Conservation (phyloP, 2,113 vertebrate genomes). For the Oncorhynchus tshawytscha region DNA sequence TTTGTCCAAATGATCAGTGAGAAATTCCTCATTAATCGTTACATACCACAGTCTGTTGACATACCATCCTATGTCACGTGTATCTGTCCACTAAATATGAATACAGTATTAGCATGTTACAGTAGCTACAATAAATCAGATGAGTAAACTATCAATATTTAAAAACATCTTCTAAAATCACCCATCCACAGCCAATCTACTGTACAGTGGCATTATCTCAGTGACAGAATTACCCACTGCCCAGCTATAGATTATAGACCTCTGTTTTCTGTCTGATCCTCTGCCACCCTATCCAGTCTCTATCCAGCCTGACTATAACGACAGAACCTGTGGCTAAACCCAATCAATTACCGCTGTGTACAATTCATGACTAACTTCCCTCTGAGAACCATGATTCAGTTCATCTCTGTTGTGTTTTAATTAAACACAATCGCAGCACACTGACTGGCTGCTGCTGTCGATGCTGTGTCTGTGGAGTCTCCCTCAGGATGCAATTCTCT, state of each 20-base stretch:
- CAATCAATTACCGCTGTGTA: constrained; percentile 86
- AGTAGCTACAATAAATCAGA: no score
- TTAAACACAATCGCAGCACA: constrained; percentile 83
- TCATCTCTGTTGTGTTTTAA: constrained; percentile 90
- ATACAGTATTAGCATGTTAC: no score
- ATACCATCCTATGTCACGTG: no score
- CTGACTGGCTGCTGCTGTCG: constrained; percentile 60
- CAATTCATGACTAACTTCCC: constrained; percentile 87
- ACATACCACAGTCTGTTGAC: no score
- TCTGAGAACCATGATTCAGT: constrained; percentile 86
- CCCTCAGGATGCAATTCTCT: constrained; percentile 89
- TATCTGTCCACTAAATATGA: no score
- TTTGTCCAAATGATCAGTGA: no score
- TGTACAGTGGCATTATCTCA: no score
- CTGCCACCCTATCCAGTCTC: background rate
- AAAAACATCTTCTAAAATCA: no score
- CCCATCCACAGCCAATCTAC: no score
- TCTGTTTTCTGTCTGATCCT: background rate
- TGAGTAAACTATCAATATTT: no score
- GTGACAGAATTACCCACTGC: no score
- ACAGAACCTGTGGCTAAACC: constrained; percentile 79
- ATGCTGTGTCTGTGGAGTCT: constrained; percentile 84
- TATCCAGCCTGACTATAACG: constrained; percentile 60
- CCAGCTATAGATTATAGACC: background rate
- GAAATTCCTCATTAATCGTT: no score